phyloP scores from a whole-genome alignment of 2,888 invertebrate genomes.

The Flexamia atlantica region DNA sequence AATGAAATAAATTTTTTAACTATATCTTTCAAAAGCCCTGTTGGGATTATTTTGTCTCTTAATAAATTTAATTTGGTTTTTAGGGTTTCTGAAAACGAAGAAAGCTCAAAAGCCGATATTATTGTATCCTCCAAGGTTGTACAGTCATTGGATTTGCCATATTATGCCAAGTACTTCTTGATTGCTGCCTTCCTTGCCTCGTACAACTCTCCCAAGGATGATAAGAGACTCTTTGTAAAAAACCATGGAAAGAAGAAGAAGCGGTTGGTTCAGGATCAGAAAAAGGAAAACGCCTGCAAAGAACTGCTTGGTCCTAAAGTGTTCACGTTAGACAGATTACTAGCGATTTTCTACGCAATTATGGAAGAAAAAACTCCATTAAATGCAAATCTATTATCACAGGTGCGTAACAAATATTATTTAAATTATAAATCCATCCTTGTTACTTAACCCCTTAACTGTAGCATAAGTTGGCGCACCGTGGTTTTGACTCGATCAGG shows the following conservation, averaged over 20 bases:
- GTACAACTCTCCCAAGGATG: slow-evolving; percentile 93
- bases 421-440: no score
- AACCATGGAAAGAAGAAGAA: slow-evolving; percentile 86
- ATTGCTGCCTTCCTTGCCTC: slow-evolving; percentile 96
- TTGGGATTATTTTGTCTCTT: no score
- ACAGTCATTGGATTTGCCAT: slow-evolving; percentile 88
- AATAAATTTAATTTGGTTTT: no score
- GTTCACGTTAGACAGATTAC: slow-evolving; percentile 88
- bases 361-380: slow-evolving; percentile 90
- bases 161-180: slow-evolving; percentile 92
- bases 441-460: no score
- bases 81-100: slow-evolving; percentile 3
- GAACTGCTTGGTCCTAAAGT: slow-evolving; percentile 88
- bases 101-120: slow-evolving; percentile 73
- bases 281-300: slow-evolving; percentile 79
- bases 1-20: no score
- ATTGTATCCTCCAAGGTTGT: slow-evolving; percentile 76
- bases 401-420: slow-evolving; percentile 74
- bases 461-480: no score
- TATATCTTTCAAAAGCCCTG: no score
- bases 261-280: slow-evolving; percentile 76
- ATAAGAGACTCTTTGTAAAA: slow-evolving; percentile 92
- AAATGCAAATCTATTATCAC: slow-evolving; percentile 91
- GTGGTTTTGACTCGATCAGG: no score
- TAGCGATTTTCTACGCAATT: slow-evolving; percentile 95